A percentile compares a stretch with the other conserved stretches of the same genome.
Conservation (phyloP, 1,140 invertebrate species). For the Lepidurus apus region DNA sequence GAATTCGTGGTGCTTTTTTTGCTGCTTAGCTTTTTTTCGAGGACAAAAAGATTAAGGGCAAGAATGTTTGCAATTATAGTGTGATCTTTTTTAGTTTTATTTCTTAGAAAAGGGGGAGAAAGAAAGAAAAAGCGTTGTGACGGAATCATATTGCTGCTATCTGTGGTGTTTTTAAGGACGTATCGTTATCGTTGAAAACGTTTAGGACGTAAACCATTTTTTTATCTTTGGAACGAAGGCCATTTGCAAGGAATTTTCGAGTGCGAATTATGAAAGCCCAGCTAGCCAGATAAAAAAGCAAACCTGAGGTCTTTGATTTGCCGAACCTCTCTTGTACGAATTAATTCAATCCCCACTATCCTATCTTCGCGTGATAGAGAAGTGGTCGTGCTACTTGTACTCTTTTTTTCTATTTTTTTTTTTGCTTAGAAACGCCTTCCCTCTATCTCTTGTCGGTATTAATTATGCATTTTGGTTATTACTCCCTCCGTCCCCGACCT, state of each 20-base stretch:
- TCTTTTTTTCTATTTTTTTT: not conserved
- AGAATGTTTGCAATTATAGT: too few relatives aligned
- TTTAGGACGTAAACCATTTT: constrained; percentile 1
- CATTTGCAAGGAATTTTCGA: not conserved
- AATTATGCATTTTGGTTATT: constrained; percentile 11
- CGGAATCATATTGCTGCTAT: not conserved
- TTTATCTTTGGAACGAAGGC: not conserved
- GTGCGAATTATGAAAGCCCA: not conserved
- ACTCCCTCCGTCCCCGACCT: constrained; percentile 7
- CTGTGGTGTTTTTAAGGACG: constrained; percentile 19
- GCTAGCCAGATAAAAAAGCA: not conserved
- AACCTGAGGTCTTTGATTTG: constrained; percentile 7
- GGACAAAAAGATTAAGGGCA: too few relatives aligned
- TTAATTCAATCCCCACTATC: not conserved
- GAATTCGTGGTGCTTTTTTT: not conserved
- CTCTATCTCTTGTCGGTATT: not conserved
- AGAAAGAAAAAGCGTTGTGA: not conserved
- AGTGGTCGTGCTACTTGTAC: not conserved
- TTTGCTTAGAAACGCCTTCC: not conserved
- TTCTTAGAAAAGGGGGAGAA: not conserved
- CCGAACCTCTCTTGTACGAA: constrained; percentile 21
- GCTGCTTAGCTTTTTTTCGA: not conserved
- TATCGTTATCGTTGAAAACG: not conserved
- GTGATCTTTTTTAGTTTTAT: too few relatives aligned
- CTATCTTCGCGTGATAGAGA: constrained; percentile 5